phyloP scores from a whole-genome alignment of 2,113 vertebrate genomes.

The Ameiurus melas region DNA sequence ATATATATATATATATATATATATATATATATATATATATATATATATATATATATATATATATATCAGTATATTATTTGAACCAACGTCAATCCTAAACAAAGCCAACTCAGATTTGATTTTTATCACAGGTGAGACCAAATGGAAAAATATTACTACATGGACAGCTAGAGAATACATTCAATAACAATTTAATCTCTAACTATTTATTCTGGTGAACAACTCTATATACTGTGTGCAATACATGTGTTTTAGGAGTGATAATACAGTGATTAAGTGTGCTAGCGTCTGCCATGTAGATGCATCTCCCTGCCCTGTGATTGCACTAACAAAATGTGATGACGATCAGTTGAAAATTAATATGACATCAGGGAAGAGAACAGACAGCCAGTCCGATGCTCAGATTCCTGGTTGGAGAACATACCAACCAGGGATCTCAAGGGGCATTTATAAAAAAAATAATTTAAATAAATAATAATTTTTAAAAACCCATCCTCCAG shows the following conservation, averaged over 20 bases:
- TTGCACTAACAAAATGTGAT: conserved; percentile 57
- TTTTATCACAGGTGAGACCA: neutral
- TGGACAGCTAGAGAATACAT: neutral
- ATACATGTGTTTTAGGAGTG: neutral
- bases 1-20: too few relatives aligned
- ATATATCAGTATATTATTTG: neutral
- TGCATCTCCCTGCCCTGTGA: conserved; percentile 42
- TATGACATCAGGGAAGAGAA: conserved; percentile 52
- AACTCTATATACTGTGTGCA: neutral
- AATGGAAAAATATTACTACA: neutral
- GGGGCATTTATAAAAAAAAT: conserved; percentile 7
- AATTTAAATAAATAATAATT: neutral
- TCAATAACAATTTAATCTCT: neutral
- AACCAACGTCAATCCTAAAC: neutral
- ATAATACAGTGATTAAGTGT: neutral
- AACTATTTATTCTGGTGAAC: neutral
- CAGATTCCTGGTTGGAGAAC: conserved; percentile 8
- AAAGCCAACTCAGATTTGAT: neutral
- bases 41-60: too few relatives aligned
- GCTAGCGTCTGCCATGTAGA: conserved; percentile 30
- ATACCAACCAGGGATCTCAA: neutral
- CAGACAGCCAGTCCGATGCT: conserved; percentile 18
- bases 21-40: too few relatives aligned
- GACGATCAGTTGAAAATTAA: conserved; percentile 60
- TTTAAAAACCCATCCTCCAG: conserved; percentile 37